Conservation (phyloP, 2,113 vertebrate species). For the Cariama cristata region DNA sequence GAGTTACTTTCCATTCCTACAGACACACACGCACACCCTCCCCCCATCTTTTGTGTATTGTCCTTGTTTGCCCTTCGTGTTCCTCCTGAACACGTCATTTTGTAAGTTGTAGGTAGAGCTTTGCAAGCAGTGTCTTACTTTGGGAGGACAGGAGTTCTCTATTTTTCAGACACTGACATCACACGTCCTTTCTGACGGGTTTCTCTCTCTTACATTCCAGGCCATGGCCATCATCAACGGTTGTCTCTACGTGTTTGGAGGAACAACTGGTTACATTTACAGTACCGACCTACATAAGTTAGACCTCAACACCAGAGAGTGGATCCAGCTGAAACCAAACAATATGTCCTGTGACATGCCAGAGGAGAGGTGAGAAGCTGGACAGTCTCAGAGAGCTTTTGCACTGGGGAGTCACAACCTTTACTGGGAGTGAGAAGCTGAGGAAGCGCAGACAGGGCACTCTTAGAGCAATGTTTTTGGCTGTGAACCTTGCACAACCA, state of each 20-base stretch:
- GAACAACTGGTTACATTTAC: slow-evolving; percentile 96
- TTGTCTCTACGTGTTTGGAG: slow-evolving; percentile 95
- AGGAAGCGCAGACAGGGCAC: not conserved
- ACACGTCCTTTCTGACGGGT: accelerated
- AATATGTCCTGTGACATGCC: slow-evolving; percentile 93
- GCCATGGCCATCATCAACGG: slow-evolving; percentile 99
- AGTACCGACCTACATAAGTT: slow-evolving; percentile 96
- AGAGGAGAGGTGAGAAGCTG: slow-evolving; percentile 86
- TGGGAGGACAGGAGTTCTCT: not conserved
- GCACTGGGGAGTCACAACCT: not conserved
- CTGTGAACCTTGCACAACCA: not conserved
- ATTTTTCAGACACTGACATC: not conserved
- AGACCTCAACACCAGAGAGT: slow-evolving; percentile 94
- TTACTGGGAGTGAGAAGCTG: not conserved
- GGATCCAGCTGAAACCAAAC: slow-evolving; percentile 95
- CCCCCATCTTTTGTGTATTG: not conserved
- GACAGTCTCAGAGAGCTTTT: not conserved
- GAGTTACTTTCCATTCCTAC: not conserved
- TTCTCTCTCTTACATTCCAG: slow-evolving; percentile 64
- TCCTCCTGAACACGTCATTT: not conserved
- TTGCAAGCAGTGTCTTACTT: too few species aligned
- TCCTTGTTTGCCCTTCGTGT: not conserved
- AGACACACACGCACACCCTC: accelerated
- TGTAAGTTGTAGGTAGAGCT: not conserved
- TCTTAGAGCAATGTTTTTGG: not conserved